phyloP scores from a whole-genome alignment of 2,113 vertebrate genomes.

The Rhinogobius similis region DNA sequence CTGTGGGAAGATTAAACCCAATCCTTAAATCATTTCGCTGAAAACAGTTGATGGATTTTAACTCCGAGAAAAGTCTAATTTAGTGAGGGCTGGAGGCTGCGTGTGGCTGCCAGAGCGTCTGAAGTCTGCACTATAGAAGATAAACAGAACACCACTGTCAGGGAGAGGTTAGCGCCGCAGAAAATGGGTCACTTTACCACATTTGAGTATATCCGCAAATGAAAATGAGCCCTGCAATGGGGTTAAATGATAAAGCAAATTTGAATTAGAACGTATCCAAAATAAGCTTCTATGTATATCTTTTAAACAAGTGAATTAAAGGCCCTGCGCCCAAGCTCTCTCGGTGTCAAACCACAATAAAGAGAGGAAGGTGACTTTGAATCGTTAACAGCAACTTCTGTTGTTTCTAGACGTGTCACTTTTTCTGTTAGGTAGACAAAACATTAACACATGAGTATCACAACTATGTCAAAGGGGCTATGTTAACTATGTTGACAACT shows the following conservation, averaged over 20 bases:
- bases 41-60: constrained; percentile 43
- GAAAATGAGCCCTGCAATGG: not conserved
- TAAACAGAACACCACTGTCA: constrained; percentile 18
- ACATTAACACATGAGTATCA: too few species aligned
- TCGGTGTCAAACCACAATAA: not conserved
- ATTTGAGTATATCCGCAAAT: not conserved
- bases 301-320: not conserved
- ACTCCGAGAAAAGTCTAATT: constrained; percentile 34
- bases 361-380: too few species aligned
- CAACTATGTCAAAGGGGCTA: too few species aligned
- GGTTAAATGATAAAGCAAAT: not conserved
- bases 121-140: constrained; percentile 24
- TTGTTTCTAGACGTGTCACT: too few species aligned
- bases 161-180: constrained; percentile 21
- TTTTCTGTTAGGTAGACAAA: too few species aligned
- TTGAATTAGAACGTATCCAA: not conserved
- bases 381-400: too few species aligned
- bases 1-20: constrained; percentile 43
- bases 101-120: constrained; percentile 26
- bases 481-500: too few species aligned
- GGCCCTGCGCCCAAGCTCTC: not conserved
- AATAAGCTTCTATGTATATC: not conserved
- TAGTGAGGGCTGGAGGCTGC: constrained; percentile 31
- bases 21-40: constrained; percentile 35
- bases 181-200: constrained; percentile 14